A percentile compares a stretch with the other conserved stretches of the same genome.
Conservation (phyloP, 2,888 invertebrate genomes). For the Acleris literana region DNA sequence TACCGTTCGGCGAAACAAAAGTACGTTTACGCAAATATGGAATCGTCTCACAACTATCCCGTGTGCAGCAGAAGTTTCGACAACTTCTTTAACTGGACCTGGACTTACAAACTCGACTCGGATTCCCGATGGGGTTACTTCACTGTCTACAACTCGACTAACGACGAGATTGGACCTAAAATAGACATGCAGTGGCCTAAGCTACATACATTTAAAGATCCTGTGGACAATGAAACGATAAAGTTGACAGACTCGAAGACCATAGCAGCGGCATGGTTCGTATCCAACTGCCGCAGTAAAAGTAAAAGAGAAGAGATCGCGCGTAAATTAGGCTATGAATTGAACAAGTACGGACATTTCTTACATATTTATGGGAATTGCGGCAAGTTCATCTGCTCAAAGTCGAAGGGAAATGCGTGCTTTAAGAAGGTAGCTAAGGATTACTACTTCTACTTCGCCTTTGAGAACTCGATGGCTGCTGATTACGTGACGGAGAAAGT, state of each 20-base stretch:
- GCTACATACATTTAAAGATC: conserved; percentile 42
- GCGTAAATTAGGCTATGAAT: conserved; percentile 45
- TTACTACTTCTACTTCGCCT: conserved; percentile 70
- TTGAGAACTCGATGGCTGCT: conserved; percentile 67
- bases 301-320: conserved; percentile 58
- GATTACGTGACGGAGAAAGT: conserved; percentile 73
- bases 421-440: conserved; percentile 51
- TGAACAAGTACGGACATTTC: conserved; percentile 52
- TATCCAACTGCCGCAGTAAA: conserved; percentile 60
- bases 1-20: conserved; percentile 54
- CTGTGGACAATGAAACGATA: conserved; percentile 40
- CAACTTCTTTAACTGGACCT: conserved; percentile 61
- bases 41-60: conserved; percentile 59
- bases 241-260: conserved; percentile 42
- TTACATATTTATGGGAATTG: conserved; percentile 64
- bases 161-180: conserved; percentile 51
- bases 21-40: conserved; percentile 56
- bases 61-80: conserved; percentile 48
- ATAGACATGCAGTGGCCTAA: conserved; percentile 50
- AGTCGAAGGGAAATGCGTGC: conserved; percentile 52
- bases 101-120: conserved; percentile 58
- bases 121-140: conserved; percentile 58
- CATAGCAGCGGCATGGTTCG: conserved; percentile 64
- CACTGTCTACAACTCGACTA: conserved; percentile 48
- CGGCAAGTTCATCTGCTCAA: conserved; percentile 57